phyloP scores from a whole-genome alignment of 2,888 invertebrate genomes.

The Andrena minutula region DNA sequence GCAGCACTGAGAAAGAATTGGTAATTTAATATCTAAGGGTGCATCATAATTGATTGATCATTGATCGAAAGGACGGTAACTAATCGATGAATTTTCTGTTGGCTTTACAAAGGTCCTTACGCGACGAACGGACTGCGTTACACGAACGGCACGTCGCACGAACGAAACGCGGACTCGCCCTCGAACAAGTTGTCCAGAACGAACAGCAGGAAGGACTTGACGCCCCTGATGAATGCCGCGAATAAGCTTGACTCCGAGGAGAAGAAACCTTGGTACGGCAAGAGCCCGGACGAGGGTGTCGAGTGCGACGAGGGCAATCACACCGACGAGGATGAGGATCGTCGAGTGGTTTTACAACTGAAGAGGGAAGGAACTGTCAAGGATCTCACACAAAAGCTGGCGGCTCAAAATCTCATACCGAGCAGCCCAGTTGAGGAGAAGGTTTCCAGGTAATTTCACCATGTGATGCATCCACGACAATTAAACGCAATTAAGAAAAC shows the following conservation, averaged over 20 bases:
- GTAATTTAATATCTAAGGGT: background rate
- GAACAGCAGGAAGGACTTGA: constrained; percentile 86
- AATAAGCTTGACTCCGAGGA: constrained; percentile 87
- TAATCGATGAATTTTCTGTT: constrained; percentile 10
- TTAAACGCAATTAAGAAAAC: background rate
- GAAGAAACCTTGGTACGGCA: constrained; percentile 85
- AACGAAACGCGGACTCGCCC: constrained; percentile 80
- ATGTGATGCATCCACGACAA: background rate
- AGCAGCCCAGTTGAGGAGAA: constrained; percentile 86
- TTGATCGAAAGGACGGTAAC: background rate
- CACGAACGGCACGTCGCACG: constrained; percentile 80
- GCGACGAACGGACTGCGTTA: constrained; percentile 80
- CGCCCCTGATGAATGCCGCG: constrained; percentile 86
- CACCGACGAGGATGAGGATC: constrained; percentile 87
- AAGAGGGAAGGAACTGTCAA: constrained; percentile 95
- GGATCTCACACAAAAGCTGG: constrained; percentile 94
- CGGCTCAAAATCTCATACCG: constrained; percentile 89
- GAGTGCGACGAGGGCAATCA: constrained; percentile 86
- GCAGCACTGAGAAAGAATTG: too few relatives aligned
- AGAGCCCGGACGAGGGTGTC: constrained; percentile 87
- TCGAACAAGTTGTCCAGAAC: constrained; percentile 82
- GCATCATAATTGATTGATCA: background rate
- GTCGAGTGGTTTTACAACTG: constrained; percentile 88
- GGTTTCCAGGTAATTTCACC: constrained; percentile 80
- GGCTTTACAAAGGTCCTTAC: constrained; percentile 69